Evolutionary conservation across 2,113 vertebrate genomes (phyloP), one percentile per base, ranked within the genome.

Genomic region (Pogona vitticeps): DNA sequence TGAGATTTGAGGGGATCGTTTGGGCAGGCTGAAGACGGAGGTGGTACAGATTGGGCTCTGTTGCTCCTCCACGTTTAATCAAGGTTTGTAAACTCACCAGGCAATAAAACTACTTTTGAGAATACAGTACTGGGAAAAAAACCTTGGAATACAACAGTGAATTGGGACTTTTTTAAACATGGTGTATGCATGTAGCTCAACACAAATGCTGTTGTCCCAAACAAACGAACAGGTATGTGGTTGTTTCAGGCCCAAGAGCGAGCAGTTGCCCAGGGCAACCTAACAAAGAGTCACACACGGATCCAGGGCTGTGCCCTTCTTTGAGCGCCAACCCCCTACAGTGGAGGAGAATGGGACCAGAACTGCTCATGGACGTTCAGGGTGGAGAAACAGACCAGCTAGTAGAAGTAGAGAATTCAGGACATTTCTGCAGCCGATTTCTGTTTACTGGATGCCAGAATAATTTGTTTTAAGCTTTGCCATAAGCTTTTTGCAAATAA

Each of bases 241-340:
- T 86, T 89, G 67, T 71, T 84, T 21, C 18, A 89, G 31, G 82
- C 87, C 88, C 72, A 56, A 71, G 82, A 73, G 68, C 79, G 31
- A n/a, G 52, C 82, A 68, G 77, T 91, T 84, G 46, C 72, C 72
- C 77, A 82, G 28, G 82, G 78, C 82, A 92, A 92, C 76, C 90
- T 88, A 94, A 88, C 91, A 94, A 95, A 94, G 71, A 46, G 76
- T 77, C 58, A 63, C 68, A 75, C 67, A n/a, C 70, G n/a, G 36
- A 56, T 80, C 33, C 70, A 9, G 10, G 79, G 28, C 81, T 56
- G 31, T n/a, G 26, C 58, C 31, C 52, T 81, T 58, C 58, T 80
- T 80, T 80, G 65, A 84, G 82, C 81, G 42, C 58, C 40, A 36
- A 58, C 72, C 28, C 65, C 80, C 75, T 23, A 40, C 77, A 81